These are phyloP conservation scores for Dasypogon diadema DNA, from an alignment of 2,888 invertebrate species.

Conservation along the genomic window DNA sequence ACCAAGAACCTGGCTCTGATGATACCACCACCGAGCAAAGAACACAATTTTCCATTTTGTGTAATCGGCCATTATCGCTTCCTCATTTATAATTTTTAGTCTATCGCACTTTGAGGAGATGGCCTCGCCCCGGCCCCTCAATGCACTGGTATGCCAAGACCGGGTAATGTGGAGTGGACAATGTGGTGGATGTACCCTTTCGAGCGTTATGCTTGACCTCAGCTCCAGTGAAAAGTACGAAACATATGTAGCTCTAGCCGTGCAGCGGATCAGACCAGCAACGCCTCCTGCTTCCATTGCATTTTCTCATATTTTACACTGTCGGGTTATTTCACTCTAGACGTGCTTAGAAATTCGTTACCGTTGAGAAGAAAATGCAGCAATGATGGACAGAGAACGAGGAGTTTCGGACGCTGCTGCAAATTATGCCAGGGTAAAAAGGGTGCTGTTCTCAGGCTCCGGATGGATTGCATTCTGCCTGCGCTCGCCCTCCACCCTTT, in stretches of 20 bases:
- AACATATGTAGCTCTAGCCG: conserved; percentile 20
- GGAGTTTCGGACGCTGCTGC: background rate
- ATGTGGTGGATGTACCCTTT: conserved; percentile 2
- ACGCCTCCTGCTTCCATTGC: conserved; percentile 23
- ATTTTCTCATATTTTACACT: conserved; percentile 33
- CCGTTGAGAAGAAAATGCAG: conserved; percentile 22
- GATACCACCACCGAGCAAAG: conserved; percentile 37
- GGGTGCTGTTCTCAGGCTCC: background rate
- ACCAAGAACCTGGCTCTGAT: conserved; percentile 24
- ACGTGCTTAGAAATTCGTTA: conserved; percentile 20
- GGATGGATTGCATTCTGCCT: background rate
- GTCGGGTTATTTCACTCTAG: background rate
- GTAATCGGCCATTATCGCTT: conserved; percentile 58
- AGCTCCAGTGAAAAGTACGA: background rate
- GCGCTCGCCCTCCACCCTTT: conserved; percentile 14
- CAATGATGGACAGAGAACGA: conserved; percentile 27
- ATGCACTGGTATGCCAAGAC: background rate
- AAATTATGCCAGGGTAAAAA: background rate
- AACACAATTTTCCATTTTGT: conserved; percentile 58
- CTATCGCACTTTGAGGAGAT: conserved; percentile 35
- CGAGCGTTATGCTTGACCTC: conserved; percentile 32
- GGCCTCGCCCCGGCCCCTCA: background rate
- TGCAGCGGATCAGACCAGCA: background rate
- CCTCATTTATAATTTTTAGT: conserved; percentile 53
- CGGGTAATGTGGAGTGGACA: background rate